Conservation (phyloP, 1,140 invertebrate species). For the Conus betulinus region DNA sequence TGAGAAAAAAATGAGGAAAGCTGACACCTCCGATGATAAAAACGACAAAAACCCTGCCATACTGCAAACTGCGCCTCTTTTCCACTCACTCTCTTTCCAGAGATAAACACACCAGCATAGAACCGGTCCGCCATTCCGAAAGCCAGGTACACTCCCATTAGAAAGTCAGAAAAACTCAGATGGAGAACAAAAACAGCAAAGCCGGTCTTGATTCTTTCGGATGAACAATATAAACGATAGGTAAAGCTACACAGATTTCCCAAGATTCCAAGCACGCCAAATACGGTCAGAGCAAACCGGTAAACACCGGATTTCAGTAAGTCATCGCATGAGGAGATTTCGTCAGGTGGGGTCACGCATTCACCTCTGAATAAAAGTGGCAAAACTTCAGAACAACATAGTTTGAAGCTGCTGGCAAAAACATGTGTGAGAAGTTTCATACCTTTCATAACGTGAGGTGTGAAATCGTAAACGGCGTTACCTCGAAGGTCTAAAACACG, state of each 20-base stretch:
- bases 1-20: constrained; percentile 56
- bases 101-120: constrained; percentile 54
- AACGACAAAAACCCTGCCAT: constrained; percentile 61
- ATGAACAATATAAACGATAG: constrained; percentile 39
- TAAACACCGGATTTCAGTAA: background rate
- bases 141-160: constrained; percentile 66
- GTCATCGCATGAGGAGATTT: background rate
- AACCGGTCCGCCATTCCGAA: constrained; percentile 56
- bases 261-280: background rate
- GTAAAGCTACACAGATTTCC: constrained; percentile 33
- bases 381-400: background rate
- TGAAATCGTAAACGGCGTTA: background rate
- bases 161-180: constrained; percentile 59
- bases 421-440: background rate
- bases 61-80: constrained; percentile 52
- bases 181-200: constrained; percentile 51
- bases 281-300: background rate
- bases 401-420: background rate
- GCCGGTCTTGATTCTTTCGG: constrained; percentile 20
- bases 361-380: background rate
- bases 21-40: constrained; percentile 58
- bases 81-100: constrained; percentile 55
- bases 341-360: background rate
- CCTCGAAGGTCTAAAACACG: background rate
- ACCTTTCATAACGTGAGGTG: background rate